Conservation (phyloP, 2,888 invertebrate genomes). For the Cremastinae sp. region DNA sequence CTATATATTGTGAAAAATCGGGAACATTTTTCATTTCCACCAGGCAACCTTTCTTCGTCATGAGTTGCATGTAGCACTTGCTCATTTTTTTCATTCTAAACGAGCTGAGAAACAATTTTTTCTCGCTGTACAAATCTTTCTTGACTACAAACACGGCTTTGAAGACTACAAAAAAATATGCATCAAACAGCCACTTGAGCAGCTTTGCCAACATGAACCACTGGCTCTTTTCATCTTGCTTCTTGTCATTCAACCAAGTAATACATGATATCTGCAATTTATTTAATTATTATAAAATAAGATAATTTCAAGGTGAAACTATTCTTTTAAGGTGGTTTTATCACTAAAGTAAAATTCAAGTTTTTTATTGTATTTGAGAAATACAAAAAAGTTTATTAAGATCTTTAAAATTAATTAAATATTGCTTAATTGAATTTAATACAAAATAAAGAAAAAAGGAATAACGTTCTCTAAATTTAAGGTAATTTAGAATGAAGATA, state of each 20-base stretch:
- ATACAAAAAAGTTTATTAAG: too few species aligned
- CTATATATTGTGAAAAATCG: neutral
- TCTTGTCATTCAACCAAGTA: conserved; percentile 32
- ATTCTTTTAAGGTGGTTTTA: too few species aligned
- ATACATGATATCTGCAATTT: conserved; percentile 41
- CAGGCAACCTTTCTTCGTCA: neutral
- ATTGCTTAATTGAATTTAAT: too few species aligned
- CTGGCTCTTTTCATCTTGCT: conserved; percentile 1
- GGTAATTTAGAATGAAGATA: too few species aligned
- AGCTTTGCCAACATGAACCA: conserved; percentile 42
- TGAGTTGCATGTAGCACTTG: neutral
- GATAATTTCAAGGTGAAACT: too few species aligned
- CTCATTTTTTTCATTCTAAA: conserved; percentile 6
- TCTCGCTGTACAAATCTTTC: conserved; percentile 16
- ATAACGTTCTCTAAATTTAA: too few species aligned
- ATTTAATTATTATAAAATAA: neutral
- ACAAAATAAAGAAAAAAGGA: too few species aligned
- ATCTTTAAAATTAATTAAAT: too few species aligned
- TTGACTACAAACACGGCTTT: conserved; percentile 18
- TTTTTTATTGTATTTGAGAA: too few species aligned
- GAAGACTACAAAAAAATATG: conserved; percentile 21
- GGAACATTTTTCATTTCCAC: neutral
- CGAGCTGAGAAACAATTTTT: conserved; percentile 32
- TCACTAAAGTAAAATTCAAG: too few species aligned
- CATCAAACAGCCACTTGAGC: conserved; percentile 50